Conservation (phyloP, 1,140 invertebrate genomes). For the Eueides isabella region DNA sequence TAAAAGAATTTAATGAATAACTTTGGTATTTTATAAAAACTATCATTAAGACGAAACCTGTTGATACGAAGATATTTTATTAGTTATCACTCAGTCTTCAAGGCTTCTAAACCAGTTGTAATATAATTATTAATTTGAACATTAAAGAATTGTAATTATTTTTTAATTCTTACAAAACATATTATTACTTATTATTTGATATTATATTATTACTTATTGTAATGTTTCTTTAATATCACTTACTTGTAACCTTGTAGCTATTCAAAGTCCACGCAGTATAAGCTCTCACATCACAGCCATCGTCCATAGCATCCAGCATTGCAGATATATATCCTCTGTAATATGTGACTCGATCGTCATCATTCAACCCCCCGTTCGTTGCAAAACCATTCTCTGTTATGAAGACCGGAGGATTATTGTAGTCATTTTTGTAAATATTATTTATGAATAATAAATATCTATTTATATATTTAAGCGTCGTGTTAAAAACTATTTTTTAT, state of each 20-base stretch:
- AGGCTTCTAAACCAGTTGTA: neutral
- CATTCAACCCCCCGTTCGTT: constrained; percentile 50
- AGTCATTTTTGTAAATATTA: constrained; percentile 46
- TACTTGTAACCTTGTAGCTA: constrained; percentile 83
- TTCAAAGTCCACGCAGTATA: constrained; percentile 87
- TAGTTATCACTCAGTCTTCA: neutral
- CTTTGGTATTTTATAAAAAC: too few species aligned
- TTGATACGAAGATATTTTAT: neutral
- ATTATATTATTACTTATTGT: too few species aligned
- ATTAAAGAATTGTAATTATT: too few species aligned
- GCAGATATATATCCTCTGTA: constrained; percentile 70
- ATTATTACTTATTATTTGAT: too few species aligned
- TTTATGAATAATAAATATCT: neutral
- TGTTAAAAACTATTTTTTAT: too few species aligned
- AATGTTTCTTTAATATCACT: constrained; percentile 53
- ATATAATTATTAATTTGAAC: neutral
- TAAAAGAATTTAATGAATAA: too few species aligned
- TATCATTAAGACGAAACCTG: too few species aligned
- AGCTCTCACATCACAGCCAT: constrained; percentile 64
- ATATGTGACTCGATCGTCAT: constrained; percentile 68
- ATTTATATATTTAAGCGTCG: neutral
- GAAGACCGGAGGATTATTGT: constrained; percentile 57
- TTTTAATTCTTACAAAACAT: too few species aligned
- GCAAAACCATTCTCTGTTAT: constrained; percentile 72
- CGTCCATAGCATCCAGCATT: constrained; percentile 62